Conservation (phyloP, 2,113 vertebrate genomes). For the Ceyx margarethae region DNA sequence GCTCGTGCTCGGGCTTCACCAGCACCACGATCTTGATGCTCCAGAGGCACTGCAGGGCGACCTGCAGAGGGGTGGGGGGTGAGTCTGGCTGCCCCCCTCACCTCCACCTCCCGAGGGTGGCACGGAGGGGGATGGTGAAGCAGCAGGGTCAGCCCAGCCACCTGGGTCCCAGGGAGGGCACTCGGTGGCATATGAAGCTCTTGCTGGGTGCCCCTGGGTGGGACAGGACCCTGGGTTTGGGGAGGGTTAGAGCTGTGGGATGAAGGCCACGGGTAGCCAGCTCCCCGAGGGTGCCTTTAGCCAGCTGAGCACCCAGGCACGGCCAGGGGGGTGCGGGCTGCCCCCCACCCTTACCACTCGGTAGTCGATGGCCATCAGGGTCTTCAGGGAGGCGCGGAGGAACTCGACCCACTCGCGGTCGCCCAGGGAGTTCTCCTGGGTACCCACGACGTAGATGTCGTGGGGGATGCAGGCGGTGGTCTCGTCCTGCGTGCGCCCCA, state of each 20-base stretch:
- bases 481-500: constrained; percentile 80
- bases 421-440: constrained; percentile 87
- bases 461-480: constrained; percentile 76
- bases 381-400: constrained; percentile 76
- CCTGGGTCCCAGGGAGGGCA: not conserved
- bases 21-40: constrained; percentile 87
- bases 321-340: not conserved
- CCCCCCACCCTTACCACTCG: constrained; percentile 69
- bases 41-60: constrained; percentile 87
- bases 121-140: not conserved
- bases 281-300: not conserved
- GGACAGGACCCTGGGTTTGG: not conserved
- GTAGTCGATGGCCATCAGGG: constrained; percentile 80
- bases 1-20: constrained; percentile 82
- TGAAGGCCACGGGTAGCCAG: not conserved
- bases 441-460: constrained; percentile 86
- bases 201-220: too few species aligned
- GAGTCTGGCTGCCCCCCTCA: not conserved
- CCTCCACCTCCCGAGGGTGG: too few species aligned
- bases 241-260: not conserved
- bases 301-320: not conserved
- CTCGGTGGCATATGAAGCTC: not conserved
- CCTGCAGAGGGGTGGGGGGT: constrained; percentile 55
- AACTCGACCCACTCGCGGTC: constrained; percentile 89
- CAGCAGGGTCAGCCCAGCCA: not conserved